Evolutionary conservation across 1,140 invertebrate genomes (phyloP).

Genomic region (Brachionus rubens): DNA sequence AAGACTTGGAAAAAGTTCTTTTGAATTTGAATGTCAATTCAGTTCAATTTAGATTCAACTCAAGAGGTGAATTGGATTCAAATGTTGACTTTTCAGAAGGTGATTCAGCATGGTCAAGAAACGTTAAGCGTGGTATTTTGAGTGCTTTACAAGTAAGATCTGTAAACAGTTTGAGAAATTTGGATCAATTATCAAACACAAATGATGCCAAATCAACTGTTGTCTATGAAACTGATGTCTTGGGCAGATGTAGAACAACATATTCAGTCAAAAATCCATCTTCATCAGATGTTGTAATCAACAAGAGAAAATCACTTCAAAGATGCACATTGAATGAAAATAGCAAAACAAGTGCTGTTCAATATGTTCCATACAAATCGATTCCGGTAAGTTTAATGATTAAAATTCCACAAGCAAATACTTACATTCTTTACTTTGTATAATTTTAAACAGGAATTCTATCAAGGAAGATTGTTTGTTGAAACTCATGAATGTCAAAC

Average conservation of each 20-base stretch:
- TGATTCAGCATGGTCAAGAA: slow-evolving; percentile 40
- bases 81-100: slow-evolving; percentile 25
- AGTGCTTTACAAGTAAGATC: slow-evolving; percentile 39
- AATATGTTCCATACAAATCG: slow-evolving; percentile 33
- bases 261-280: not conserved
- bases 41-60: slow-evolving; percentile 37
- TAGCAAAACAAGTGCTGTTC: slow-evolving; percentile 26
- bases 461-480: slow-evolving; percentile 40
- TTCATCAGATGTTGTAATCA: not conserved
- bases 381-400: no score
- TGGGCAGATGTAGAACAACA: slow-evolving; percentile 39
- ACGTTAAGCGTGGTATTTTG: slow-evolving; percentile 42
- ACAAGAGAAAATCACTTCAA: slow-evolving; percentile 19
- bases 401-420: no score
- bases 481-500: slow-evolving; percentile 7
- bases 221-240: slow-evolving; percentile 44
- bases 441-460: no score
- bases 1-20: slow-evolving; percentile 1
- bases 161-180: not conserved
- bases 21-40: slow-evolving; percentile 14
- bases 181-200: slow-evolving; percentile 17
- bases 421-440: no score
- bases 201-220: slow-evolving; percentile 11
- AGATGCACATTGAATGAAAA: slow-evolving; percentile 45
- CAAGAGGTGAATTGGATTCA: slow-evolving; percentile 32